Evolutionary conservation across 2,797 vertebrate species (phyloP), one percentile per base, ranked within the genome.

Genomic region (Zenarchopterus dispar): DNA sequence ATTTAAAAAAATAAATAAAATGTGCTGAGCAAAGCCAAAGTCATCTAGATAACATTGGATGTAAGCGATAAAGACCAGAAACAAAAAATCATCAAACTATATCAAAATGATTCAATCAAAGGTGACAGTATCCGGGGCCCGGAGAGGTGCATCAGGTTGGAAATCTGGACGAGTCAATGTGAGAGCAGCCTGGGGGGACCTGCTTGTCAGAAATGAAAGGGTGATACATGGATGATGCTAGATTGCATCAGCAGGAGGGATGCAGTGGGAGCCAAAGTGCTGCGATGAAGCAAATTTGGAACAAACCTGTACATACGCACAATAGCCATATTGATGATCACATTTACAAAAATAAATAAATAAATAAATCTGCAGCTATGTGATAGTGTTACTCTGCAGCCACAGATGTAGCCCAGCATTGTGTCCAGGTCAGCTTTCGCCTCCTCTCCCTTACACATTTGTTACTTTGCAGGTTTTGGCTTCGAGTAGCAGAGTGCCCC

Each of bases 401-500:
- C 36, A 8, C 1, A 22, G 13, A 42, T 42, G 33, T n/a, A 39
- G 16, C 48, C 57, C 1, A 51, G n/a, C 70, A 55, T 45, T 69
- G 54, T 82, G 28, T 28, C 28, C 28, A 28, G 28, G 28, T 28
- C 57, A 84, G 31, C 39, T 48, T 63, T 59, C 43, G 73, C 63
- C 58, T 66, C 60, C 53, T 63, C 48, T 67, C 73, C 65, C 58
- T 67, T 50, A 49, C 71, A 59, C 41, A 8, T 21, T 63, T 36
- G 47, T 70, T 77, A 56, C 39, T 83, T 74, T 82, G 59, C 36
- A 76, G 74, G 64, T 61, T 74, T 57, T 75, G 81, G 82, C 75
- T 78, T 67, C 46, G 28, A 52, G 16, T 66, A 54, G 48, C 46
- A 50, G 33, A 39, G 33, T 39, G 60, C 23, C 45, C 51, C 65